Evolutionary conservation across 2,888 invertebrate genomes (phyloP), one percentile per base, ranked within the genome.

Genomic region (Drosophila kokeensis): DNA sequence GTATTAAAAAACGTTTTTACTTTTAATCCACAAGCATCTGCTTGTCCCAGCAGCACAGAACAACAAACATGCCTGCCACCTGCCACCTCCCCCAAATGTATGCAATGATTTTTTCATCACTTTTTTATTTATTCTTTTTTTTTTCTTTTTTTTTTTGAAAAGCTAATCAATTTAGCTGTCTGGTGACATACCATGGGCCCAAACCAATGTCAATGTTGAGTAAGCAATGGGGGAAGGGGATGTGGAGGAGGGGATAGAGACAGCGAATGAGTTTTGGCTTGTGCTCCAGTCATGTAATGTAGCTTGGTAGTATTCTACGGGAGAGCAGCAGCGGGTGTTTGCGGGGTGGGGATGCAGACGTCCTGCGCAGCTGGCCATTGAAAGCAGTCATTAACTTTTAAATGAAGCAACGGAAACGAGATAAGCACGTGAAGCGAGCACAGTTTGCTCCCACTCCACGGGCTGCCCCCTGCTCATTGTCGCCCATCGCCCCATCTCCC

Each of bases 361-460:
- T 79, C 69, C 63, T 58, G 57, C 66, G 48, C 69, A 78, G 66
- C 64, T 68, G 83, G 76, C 66, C 90, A 86, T 72, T 89, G 86
- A 88, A 85, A 85, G 85, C 88, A 78, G 90, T 90, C 90, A 90
- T 90, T 90, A 90, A 90, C 90, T 89, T 90, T 88, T 81, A 82
- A 87, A 86, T 87, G 90, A 86, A 84, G 83, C 79, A 88, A 81
- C 90, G 90, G 90, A 90, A 90, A 90, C 90, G 74, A 85, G 90
- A 90, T 90, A 90, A 90, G 90, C 87, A 83, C 88, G 81, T 87
- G 86, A 81, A 76, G 88, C 83, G 81, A 76, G 76, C 53, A 63
- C 68, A 57, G 50, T 42, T 11, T 15, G 36, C 34, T 11, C 38
- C 18, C 55, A 32, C 15, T 27, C 27, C n/a, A 24, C 15, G 24